Conservation (phyloP, 2,888 invertebrate genomes). For the Chaetoderma sp. region DNA sequence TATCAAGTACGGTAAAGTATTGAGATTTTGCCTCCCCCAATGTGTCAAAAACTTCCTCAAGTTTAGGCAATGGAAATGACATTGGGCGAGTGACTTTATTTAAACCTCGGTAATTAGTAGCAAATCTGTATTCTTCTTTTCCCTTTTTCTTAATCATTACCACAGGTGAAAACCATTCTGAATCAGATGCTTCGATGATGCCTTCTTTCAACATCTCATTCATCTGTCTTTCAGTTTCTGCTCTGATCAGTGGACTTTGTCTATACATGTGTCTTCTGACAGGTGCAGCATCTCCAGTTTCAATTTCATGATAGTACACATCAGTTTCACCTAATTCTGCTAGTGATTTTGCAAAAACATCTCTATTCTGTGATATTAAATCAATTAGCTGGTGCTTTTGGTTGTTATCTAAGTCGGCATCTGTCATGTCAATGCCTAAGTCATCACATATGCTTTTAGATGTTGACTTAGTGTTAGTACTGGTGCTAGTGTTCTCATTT, state of each 20-base stretch:
- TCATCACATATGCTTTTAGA: too few relatives aligned
- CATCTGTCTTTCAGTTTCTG: conserved; percentile 1
- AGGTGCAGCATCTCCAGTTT: conserved; percentile 21
- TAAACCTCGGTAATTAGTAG: conserved; percentile 28
- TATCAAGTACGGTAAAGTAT: conserved; percentile 35
- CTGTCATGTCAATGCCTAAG: not conserved
- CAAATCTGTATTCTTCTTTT: conserved; percentile 27
- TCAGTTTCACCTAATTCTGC: conserved; percentile 7
- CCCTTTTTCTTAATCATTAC: conserved; percentile 33
- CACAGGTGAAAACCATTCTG: conserved; percentile 34
- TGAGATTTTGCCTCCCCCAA: conserved; percentile 32
- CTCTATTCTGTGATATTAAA: not conserved
- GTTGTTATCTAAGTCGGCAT: not conserved
- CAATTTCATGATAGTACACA: conserved; percentile 27
- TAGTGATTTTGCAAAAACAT: not conserved
- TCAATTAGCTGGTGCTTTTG: not conserved
- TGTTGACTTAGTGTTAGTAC: too few relatives aligned
- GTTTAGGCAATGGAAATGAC: conserved; percentile 31
- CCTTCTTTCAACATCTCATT: conserved; percentile 27
- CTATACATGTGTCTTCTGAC: conserved; percentile 7
- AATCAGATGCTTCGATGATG: conserved; percentile 29
- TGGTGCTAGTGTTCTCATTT: too few relatives aligned
- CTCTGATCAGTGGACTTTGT: conserved; percentile 26
- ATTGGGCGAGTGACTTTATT: conserved; percentile 32
- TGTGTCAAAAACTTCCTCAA: conserved; percentile 32